Evolutionary conservation across 2,888 invertebrate species (phyloP), one percentile per base, ranked within the genome.

Genomic region (Barypeithes pellucidus): DNA sequence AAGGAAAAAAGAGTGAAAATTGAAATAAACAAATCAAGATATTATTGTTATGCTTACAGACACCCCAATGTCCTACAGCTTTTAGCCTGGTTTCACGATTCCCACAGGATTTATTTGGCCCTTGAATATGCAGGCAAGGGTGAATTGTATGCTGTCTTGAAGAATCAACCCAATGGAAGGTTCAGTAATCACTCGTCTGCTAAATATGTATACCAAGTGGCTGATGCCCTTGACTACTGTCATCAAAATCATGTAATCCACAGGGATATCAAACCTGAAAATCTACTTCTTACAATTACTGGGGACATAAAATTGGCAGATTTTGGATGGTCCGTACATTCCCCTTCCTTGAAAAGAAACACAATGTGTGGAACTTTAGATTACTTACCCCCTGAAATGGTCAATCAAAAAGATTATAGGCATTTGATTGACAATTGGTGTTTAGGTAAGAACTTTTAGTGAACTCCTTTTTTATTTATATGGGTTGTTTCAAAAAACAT

Each of bases 271-370:
- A 98, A 98, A 85, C 98, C 98, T 0, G 98, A 99, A 84, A 99
- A 99, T 86, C 87, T 98, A 50, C 88, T 99, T 4, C 88, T 99
- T 3, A 95, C 96, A 0, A 88, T 91, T 70, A 91, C 93, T 72
- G 94, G 94, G 45, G 94, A 97, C 81, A 87, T 98, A 0, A 99
- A 99, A 88, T 95, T 98, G 78, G 98, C 97, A 4, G 98, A 98
- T 86, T 99, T 98, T 87, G 98, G 98, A 12, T 99, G 98, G 98
- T 97, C 98, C 0, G 98, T 98, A 0, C 98, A 98, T 86, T 95
- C 98, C 0, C 97, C 97, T 0, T 94, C 95, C 16, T 95, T 96
- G 1, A 89, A 95, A 85, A 90, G 98, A 57, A 93, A 93, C 81
- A 98, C 98, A 4, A 84, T 98, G 69, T 98, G 98, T 85, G 98